These are phyloP conservation scores for Phenganax subtilis DNA, from an alignment of 92 coral and sea anemone species.

Conservation along the genomic window DNA sequence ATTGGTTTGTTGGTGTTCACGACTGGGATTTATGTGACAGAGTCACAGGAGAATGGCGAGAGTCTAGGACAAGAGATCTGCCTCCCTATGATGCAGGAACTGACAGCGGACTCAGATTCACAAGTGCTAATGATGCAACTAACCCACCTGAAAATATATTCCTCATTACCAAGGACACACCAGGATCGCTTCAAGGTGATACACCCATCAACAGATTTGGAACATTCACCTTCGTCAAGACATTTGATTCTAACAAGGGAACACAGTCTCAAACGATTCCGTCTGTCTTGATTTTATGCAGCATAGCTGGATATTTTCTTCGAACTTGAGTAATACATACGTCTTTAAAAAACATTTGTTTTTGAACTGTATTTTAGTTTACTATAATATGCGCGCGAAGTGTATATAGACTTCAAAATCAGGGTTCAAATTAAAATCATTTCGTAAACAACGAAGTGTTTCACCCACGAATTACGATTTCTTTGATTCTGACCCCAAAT, in stretches of 20 bases:
- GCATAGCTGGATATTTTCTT: neutral
- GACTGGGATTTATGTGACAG: slow-evolving; percentile 25
- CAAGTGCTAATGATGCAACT: neutral
- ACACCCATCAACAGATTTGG: neutral
- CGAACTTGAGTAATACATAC: too few species aligned
- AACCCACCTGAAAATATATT: slow-evolving; percentile 7
- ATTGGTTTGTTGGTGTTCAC: slow-evolving; percentile 38
- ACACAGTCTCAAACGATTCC: neutral
- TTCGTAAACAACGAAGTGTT: too few species aligned
- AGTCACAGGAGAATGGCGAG: slow-evolving; percentile 17
- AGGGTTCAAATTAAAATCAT: too few species aligned
- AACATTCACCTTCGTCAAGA: slow-evolving; percentile 27
- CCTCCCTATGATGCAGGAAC: slow-evolving; percentile 29
- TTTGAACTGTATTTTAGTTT: too few species aligned
- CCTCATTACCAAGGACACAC: slow-evolving; percentile 5
- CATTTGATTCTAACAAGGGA: neutral
- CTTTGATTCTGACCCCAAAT: too few species aligned
- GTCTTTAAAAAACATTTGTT: too few species aligned
- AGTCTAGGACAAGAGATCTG: slow-evolving; percentile 4
- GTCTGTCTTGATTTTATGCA: neutral
- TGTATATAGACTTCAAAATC: too few species aligned
- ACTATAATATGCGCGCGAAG: too few species aligned
- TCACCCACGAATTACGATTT: too few species aligned
- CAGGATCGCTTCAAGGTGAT: slow-evolving; percentile 1
- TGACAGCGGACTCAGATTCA: slow-evolving; percentile 16